A percentile compares a stretch with the other conserved stretches of the same genome.
Conservation (phyloP, 2,888 invertebrate species). For the Netelia fuscicornis region DNA sequence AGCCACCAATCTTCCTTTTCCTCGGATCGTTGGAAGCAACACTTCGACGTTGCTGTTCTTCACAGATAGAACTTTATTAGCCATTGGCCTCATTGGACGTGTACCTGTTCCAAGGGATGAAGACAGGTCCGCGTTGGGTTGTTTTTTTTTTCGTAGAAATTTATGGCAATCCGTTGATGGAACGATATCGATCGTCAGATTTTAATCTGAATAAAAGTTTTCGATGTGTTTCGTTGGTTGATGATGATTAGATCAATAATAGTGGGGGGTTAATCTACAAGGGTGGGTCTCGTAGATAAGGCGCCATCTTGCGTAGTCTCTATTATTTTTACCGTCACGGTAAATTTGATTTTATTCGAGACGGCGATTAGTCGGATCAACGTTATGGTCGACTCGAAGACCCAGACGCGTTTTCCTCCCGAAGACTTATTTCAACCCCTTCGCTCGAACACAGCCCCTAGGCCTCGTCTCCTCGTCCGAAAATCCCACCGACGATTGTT, state of each 20-base stretch:
- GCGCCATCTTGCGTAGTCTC: too few relatives aligned
- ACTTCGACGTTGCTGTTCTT: slow-evolving; percentile 1
- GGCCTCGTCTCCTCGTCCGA: slow-evolving; percentile 27
- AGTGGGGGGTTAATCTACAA: too few relatives aligned
- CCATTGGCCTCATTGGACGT: too few relatives aligned
- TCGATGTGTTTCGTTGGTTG: neutral
- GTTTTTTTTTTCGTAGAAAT: neutral
- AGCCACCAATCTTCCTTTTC: slow-evolving; percentile 33
- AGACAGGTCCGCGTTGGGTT: too few relatives aligned
- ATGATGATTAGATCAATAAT: too few relatives aligned
- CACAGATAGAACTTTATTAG: neutral
- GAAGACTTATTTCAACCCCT: slow-evolving; percentile 42
- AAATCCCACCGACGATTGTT: slow-evolving; percentile 74
- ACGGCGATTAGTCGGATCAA: slow-evolving; percentile 57
- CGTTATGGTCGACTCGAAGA: slow-evolving; percentile 35
- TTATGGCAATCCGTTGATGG: neutral
- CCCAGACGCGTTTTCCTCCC: slow-evolving; percentile 41
- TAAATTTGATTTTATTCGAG: slow-evolving; percentile 42
- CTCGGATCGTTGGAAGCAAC: slow-evolving; percentile 18
- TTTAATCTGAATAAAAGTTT: neutral
- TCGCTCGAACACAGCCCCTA: slow-evolving; percentile 4
- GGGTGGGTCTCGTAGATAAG: too few relatives aligned
- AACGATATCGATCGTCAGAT: neutral
- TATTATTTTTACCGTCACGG: neutral
- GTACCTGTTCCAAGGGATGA: too few relatives aligned